These are phyloP conservation scores for Tenthredo distinguenda DNA, from an alignment of 2,888 invertebrate species.

Conservation along the genomic window DNA sequence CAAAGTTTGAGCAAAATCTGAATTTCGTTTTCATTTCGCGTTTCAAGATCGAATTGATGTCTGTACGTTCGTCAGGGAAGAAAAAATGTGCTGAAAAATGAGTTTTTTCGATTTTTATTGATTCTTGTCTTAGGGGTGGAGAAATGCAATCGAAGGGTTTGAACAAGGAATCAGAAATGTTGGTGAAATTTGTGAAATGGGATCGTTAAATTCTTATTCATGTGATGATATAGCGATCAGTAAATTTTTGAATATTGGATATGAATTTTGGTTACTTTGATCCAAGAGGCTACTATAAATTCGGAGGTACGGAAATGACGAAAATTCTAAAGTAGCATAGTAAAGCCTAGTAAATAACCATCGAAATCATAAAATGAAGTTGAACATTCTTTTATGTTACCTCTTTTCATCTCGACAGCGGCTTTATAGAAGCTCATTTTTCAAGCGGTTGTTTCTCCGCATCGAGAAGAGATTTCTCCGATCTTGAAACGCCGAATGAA, in stretches of 20 bases:
- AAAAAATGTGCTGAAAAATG: neutral
- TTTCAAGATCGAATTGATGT: neutral
- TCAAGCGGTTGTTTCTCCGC: neutral
- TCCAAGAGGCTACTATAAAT: neutral
- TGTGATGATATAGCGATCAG: neutral
- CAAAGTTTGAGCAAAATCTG: too few relatives aligned
- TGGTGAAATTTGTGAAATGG: neutral
- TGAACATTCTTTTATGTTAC: neutral
- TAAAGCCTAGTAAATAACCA: neutral
- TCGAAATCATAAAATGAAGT: conserved; percentile 3
- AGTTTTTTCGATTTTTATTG: neutral
- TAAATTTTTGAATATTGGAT: neutral
- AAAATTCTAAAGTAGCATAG: neutral
- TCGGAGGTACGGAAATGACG: neutral
- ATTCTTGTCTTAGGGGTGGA: neutral
- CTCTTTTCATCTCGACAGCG: neutral
- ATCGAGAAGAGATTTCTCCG: neutral
- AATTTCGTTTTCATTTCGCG: neutral
- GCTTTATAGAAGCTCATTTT: neutral
- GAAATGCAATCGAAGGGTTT: neutral
- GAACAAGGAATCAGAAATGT: neutral
- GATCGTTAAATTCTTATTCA: neutral
- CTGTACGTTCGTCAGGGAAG: neutral
- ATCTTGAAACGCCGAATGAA: neutral
- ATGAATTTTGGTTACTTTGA: neutral